Percentiles rank a stretch among this genome's conserved stretches.
phyloP scores from a whole-genome alignment of 2,888 invertebrate species.

The Pachliopta kotzebuea region DNA sequence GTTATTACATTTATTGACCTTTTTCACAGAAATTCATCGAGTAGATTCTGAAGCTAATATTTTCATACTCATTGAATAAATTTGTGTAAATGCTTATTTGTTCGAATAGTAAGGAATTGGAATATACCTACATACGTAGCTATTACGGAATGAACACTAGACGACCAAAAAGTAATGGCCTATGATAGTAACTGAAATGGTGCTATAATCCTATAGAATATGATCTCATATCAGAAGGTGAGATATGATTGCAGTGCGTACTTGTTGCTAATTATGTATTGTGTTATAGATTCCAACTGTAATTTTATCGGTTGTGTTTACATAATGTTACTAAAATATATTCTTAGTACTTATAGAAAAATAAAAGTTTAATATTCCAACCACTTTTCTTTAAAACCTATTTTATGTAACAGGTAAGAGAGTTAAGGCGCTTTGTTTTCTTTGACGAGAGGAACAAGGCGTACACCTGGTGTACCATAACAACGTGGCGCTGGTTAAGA shows the following conservation, averaged over 20 bases:
- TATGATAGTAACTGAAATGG: slow-evolving; percentile 76
- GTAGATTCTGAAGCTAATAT: not conserved
- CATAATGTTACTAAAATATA: slow-evolving; percentile 65
- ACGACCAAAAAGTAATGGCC: slow-evolving; percentile 78
- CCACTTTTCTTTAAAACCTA: slow-evolving; percentile 38
- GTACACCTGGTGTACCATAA: too few relatives aligned
- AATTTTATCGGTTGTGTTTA: slow-evolving; percentile 72
- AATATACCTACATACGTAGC: slow-evolving; percentile 35
- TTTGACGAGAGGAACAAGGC: too few relatives aligned
- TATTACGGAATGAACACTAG: slow-evolving; percentile 54
- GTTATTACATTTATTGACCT: not conserved
- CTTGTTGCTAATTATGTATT: slow-evolving; percentile 52
- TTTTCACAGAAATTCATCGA: not conserved
- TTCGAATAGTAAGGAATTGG: slow-evolving; percentile 20
- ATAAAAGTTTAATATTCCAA: slow-evolving; percentile 59
- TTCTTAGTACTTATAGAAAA: slow-evolving; percentile 76
- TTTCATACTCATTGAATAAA: not conserved
- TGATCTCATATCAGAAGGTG: slow-evolving; percentile 76
- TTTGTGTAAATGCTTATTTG: slow-evolving; percentile 24
- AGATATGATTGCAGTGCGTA: slow-evolving; percentile 52
- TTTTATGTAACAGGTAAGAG: not conserved
- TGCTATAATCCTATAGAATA: slow-evolving; percentile 75
- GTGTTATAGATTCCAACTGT: slow-evolving; percentile 56
- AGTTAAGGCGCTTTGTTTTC: too few relatives aligned
- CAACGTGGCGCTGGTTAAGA: too few relatives aligned